Evolutionary conservation across 2,113 vertebrate species (phyloP).

Genomic region (Elaphurus davidianus): DNA sequence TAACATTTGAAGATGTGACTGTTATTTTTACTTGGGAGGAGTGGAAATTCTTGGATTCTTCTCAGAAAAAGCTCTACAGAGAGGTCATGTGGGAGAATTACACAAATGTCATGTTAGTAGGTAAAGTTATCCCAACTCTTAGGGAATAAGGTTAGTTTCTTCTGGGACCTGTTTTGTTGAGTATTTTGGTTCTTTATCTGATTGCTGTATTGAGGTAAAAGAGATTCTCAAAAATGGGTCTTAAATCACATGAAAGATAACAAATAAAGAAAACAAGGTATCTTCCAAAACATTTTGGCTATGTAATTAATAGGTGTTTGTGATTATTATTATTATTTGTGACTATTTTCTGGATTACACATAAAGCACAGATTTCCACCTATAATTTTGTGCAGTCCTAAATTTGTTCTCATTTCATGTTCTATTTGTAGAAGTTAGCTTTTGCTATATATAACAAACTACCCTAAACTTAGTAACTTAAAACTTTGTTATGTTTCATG

Average conservation of each 20-base stretch:
- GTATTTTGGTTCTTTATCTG: constrained; percentile 20
- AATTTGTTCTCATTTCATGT: neutral
- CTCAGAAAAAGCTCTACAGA: constrained; percentile 66
- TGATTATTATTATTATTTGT: neutral
- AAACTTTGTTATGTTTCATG: neutral
- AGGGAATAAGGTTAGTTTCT: neutral
- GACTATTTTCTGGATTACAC: neutral
- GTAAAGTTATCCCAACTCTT: constrained; percentile 43
- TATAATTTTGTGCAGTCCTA: neutral
- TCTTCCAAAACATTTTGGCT: neutral
- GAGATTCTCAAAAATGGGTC: constrained; percentile 18
- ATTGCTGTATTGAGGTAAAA: neutral
- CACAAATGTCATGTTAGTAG: constrained; percentile 66
- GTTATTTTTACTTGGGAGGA: constrained; percentile 71
- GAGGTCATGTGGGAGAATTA: constrained; percentile 75
- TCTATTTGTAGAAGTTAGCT: neutral
- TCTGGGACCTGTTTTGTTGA: neutral
- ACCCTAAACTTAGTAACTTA: neutral
- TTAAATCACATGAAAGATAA: constrained; percentile 27
- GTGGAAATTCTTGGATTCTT: constrained; percentile 62
- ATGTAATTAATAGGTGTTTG: neutral
- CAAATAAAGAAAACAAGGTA: neutral
- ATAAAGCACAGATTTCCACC: neutral
- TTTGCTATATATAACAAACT: neutral
- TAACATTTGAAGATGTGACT: constrained; percentile 73